Evolutionary conservation across 1,140 invertebrate species (phyloP).

Genomic region (Drosophila kurseongensis): DNA sequence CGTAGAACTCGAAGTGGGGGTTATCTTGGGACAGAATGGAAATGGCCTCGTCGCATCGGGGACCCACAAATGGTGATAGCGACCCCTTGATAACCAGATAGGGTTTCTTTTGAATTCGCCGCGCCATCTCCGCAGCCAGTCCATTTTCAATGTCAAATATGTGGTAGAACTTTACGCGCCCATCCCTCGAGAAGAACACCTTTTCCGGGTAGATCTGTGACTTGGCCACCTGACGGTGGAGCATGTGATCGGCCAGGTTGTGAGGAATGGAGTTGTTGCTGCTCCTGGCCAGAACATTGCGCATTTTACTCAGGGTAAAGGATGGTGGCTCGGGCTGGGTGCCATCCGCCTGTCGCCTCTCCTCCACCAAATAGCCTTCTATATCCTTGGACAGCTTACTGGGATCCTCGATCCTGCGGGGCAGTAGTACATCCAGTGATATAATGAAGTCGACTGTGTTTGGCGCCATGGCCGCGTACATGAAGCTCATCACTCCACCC

Average conservation of each 20-base stretch:
- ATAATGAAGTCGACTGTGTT: constrained; percentile 87
- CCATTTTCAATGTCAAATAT: constrained; percentile 19
- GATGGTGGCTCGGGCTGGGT: constrained; percentile 85
- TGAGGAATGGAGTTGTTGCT: constrained; percentile 85
- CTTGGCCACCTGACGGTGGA: constrained; percentile 86
- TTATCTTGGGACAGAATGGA: constrained; percentile 85
- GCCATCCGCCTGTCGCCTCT: constrained; percentile 41
- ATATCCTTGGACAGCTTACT: not conserved
- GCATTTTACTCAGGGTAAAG: constrained; percentile 86
- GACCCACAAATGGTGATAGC: constrained; percentile 27
- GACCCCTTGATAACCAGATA: constrained; percentile 64
- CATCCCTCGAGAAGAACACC: constrained; percentile 87
- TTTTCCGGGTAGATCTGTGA: constrained; percentile 86
- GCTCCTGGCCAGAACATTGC: constrained; percentile 84
- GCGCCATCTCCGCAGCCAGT: constrained; percentile 38
- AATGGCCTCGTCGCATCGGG: constrained; percentile 80
- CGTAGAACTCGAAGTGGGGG: constrained; percentile 86
- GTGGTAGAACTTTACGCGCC: constrained; percentile 84
- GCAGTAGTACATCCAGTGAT: constrained; percentile 87
- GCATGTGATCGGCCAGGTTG: constrained; percentile 86
- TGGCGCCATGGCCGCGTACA: constrained; percentile 86
- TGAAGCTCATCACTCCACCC: constrained; percentile 86
- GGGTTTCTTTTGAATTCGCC: constrained; percentile 53
- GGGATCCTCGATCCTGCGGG: constrained; percentile 12
- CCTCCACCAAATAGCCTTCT: constrained; percentile 53